Conservation (phyloP, 1,140 invertebrate species). For the Caenorhabditis latens region DNA sequence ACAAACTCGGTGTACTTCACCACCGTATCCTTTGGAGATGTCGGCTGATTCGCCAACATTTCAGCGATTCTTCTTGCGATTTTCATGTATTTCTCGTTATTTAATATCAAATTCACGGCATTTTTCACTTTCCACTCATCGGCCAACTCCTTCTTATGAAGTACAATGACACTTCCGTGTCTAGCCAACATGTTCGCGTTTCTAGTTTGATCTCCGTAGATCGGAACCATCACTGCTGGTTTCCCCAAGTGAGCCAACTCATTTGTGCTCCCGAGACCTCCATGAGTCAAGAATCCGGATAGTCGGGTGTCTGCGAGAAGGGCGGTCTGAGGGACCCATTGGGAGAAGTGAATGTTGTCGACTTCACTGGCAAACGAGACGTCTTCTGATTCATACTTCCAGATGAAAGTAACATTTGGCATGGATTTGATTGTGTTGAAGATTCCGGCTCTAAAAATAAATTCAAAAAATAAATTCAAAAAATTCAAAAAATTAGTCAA, state of each 20-base stretch:
- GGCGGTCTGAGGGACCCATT: not conserved
- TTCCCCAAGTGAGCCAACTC: slow-evolving; percentile 69
- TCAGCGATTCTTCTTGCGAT: slow-evolving; percentile 28
- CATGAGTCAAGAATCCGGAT: slow-evolving; percentile 70
- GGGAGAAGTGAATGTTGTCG: slow-evolving; percentile 18
- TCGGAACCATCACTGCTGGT: slow-evolving; percentile 69
- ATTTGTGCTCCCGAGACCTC: slow-evolving; percentile 68
- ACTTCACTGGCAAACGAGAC: slow-evolving; percentile 10
- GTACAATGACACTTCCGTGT: slow-evolving; percentile 62
- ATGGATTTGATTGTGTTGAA: not conserved
- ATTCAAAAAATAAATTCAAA: not conserved
- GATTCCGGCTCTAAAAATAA: not conserved
- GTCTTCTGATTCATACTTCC: slow-evolving; percentile 43
- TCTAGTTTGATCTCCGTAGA: slow-evolving; percentile 69
- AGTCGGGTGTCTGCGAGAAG: slow-evolving; percentile 62
- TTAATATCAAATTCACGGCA: not conserved
- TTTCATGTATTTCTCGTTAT: slow-evolving; percentile 29
- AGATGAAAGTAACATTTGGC: slow-evolving; percentile 43
- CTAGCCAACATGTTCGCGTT: slow-evolving; percentile 64
- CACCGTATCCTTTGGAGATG: slow-evolving; percentile 27
- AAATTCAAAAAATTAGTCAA: too few species aligned
- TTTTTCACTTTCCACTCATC: slow-evolving; percentile 15
- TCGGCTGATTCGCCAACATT: slow-evolving; percentile 20
- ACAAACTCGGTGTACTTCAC: slow-evolving; percentile 48
- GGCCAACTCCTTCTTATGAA: slow-evolving; percentile 58